Base-by-base conservation (phyloP, 2,888 invertebrate genomes). In the Rhimphoctona megacephalus region DNA sequence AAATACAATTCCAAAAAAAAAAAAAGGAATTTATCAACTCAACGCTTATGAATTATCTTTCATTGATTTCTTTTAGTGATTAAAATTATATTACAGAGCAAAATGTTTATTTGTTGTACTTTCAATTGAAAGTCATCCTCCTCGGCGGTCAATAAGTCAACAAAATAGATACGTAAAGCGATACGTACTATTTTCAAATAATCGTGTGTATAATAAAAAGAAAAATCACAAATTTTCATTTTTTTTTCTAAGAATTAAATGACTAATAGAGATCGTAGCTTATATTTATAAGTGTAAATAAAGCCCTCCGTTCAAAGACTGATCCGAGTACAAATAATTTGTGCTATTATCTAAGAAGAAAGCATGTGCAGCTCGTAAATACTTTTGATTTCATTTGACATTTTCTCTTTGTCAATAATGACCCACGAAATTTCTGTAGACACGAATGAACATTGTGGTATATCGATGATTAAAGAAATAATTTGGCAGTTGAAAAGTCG, bases 221-320 rank as follows among this genome's bases (percentile, higher is more conserved):
- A 72, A 79, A 49, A 78, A 85, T 85, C 85, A 85, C 81, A 85
- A 85, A 70, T 84, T 70, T 81, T 43, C 49, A 7, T 66, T 72
- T 67, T 52, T 69, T 76, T 46, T 46, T 52, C 83, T 85, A 85
- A 81, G 25, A 81, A 76, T 57, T 84, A 86, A 81, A 84, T 81
- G 78, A 81, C 77, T 86, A 83, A 78, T 78, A 83, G 86, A 86
- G 81, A 83, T 86, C 86, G 81, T 81, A 77, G 86, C 86, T 86
- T 83, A 83, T 86, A 69, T 66, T 46, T 49, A 73, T 78, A 83
- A 83, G 81, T 84, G 64, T 81, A 64, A 74, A 81, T 80, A 43
- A 86, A 81, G 30, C 86, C 86, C 86, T 86, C 86, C 86, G 86
- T 86, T 86, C 81, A 81, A 85, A 81, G 76, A 85, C 84, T 64